These are phyloP conservation scores for Sicus ferrugineus DNA, from an alignment of 2,888 invertebrate species.

Conservation along the genomic window DNA sequence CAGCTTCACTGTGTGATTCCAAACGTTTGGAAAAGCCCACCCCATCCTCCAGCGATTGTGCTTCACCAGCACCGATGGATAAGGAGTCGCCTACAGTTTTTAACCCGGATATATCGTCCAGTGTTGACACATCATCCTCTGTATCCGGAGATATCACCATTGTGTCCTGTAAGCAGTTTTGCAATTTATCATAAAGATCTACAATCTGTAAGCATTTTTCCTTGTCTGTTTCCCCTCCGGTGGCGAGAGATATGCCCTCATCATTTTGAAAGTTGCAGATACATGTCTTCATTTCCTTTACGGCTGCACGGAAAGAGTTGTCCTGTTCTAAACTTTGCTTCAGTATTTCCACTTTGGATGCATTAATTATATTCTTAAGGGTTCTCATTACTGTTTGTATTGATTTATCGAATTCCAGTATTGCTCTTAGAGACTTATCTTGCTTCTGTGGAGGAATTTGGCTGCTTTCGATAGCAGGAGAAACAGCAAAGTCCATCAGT, in stretches of 20 bases:
- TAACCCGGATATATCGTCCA: constrained; percentile 69
- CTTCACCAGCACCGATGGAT: constrained; percentile 44
- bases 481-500: background rate
- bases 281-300: constrained; percentile 37
- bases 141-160: constrained; percentile 39
- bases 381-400: constrained; percentile 17
- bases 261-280: constrained; percentile 27
- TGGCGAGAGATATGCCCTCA: no score
- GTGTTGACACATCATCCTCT: constrained; percentile 56
- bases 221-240: no score
- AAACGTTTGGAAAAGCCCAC: constrained; percentile 6
- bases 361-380: constrained; percentile 10
- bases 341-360: constrained; percentile 47
- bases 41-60: constrained; percentile 30
- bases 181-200: constrained; percentile 57
- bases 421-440: constrained; percentile 27
- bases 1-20: constrained; percentile 43
- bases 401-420: constrained; percentile 19
- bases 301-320: constrained; percentile 16
- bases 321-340: constrained; percentile 39
- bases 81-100: constrained; percentile 67
- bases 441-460: no score
- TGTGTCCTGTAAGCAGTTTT: constrained; percentile 35
- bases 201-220: no score
- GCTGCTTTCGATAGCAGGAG: background rate